Conservation (phyloP, 2,888 invertebrate genomes). For the Xestobium rufovillosum region DNA sequence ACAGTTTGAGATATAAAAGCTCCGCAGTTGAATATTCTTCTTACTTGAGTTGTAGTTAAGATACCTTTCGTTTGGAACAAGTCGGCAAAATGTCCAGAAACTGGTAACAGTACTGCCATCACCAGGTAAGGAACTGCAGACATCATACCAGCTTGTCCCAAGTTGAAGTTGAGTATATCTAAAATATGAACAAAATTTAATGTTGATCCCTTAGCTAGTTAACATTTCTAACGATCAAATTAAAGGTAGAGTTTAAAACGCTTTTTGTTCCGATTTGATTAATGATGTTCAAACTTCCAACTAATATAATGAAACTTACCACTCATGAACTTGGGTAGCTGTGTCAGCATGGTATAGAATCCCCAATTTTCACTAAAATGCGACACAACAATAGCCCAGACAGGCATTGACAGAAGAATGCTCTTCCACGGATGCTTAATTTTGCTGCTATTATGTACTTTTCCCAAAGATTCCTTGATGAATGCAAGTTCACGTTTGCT, state of each 20-base stretch:
- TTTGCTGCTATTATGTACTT: conserved; percentile 42
- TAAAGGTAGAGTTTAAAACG: too few relatives aligned
- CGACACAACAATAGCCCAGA: conserved; percentile 76
- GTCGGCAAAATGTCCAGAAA: conserved; percentile 80
- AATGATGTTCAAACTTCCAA: too few relatives aligned
- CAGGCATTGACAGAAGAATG: conserved; percentile 67
- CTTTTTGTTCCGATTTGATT: too few relatives aligned
- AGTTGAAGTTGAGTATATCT: conserved; percentile 67
- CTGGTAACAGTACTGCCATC: conserved; percentile 74
- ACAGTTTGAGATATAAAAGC: conserved; percentile 73
- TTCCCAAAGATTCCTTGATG: conserved; percentile 56
- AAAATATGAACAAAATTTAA: conserved; percentile 31
- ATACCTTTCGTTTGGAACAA: conserved; percentile 57
- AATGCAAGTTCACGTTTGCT: conserved; percentile 65
- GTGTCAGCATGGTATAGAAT: conserved; percentile 77
- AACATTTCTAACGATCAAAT: too few relatives aligned
- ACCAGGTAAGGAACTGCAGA: conserved; percentile 83
- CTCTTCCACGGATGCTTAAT: conserved; percentile 68
- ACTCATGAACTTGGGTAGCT: conserved; percentile 75
- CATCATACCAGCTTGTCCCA: conserved; percentile 72
- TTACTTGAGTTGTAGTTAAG: conserved; percentile 66
- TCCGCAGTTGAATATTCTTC: conserved; percentile 60
- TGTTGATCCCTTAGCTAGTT: too few relatives aligned
- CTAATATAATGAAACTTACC: conserved; percentile 55
- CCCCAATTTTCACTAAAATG: conserved; percentile 90